Base-by-base conservation (phyloP, 2,888 invertebrate species). In the Hoplodrina ambigua region DNA sequence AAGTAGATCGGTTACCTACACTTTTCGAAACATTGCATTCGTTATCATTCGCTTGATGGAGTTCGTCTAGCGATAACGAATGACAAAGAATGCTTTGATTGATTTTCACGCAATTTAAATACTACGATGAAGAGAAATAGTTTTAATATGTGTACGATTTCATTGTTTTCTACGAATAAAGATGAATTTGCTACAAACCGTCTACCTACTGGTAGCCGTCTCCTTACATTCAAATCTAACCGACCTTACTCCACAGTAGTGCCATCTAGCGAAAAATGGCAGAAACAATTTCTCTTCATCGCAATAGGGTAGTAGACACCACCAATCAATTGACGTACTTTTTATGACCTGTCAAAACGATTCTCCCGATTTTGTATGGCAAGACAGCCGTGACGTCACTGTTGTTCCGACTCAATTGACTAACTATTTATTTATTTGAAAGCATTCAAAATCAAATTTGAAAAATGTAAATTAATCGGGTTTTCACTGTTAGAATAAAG, bases 251-350 rank as follows among this genome's bases (percentile, higher is more conserved):
- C 41, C 54, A 57, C 49, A 65, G 50, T 50, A 61, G 52, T 44
- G 63, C 58, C 63, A 69, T 69, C 66, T 69, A 56, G 58, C 61
- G 66, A 52, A 41, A 59, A 37, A 55, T 63, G 13, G 4, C 55
- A 33, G 44, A 75, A 68, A 68, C 53, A 70, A 61, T 55, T 70
- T 65, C 60, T 73, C 76, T 69, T 60, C 58, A 76, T 33, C 60
- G 56, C 55, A 69, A 55, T 54, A 25, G 25, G 25, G 25, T 25
- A 25, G 25, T 25, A 25, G 25, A 25, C 25, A 25, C 25, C 25
- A 25, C 2, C 25, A 25, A 25, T 25, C 25, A 25, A 25, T 25
- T 25, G 25, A 25, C 25, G 25, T 25, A 25, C 25, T 25, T 25
- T 25, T 25, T 2, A 25, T 25, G 25, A 2, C 25, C 25, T 25